Base-by-base conservation (phyloP, 1,140 invertebrate species). In the Meteorus sp. region DNA sequence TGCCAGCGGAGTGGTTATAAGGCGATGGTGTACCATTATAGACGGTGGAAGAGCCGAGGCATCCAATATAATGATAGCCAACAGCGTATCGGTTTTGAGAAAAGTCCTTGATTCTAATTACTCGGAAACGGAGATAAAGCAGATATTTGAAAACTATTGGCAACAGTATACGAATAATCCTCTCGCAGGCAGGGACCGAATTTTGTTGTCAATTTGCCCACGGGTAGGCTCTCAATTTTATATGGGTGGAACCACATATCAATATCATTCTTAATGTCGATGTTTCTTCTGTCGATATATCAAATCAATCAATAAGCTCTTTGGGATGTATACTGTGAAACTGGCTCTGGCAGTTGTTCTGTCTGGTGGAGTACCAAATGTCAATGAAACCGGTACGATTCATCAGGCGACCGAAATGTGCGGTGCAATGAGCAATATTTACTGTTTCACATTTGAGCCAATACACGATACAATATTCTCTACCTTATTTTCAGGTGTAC, bases 271-370 rank as follows among this genome's bases (percentile, higher is more conserved):
- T n/a, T n/a, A n/a, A n/a, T n/a, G n/a, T n/a, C n/a, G n/a, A 13
- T 54, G 57, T 54, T 15, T 60, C 11, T n/a, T 35, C 27, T 3
- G 25, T 7, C 47, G 39, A 54, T 61, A 61, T 52, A 5, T 15
- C 20, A 17, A 53, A 37, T 22, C 43, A 54, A 47, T 41, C 44
- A 11, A 56, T 83, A 80, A 94, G 87, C 85, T 95, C 5, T 95
- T 90, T 79, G 94, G 94, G 11, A 80, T 96, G 68, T 93, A 94
- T 76, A 79, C 89, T 43, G 88, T 95, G 3, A 97, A 97, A 82
- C 79, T 96, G 54, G 91, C 93, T 9, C 77, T 95, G 29, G 86
- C 88, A 35, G 76, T 92, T 39, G 82, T 89, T 45, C 69, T 93
- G 61, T 84, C 86, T 57, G 89, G 90, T 13, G 90, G 91, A 19